phyloP scores from a whole-genome alignment of 92 coral and sea anemone species.

The Paragorgia papillata region DNA sequence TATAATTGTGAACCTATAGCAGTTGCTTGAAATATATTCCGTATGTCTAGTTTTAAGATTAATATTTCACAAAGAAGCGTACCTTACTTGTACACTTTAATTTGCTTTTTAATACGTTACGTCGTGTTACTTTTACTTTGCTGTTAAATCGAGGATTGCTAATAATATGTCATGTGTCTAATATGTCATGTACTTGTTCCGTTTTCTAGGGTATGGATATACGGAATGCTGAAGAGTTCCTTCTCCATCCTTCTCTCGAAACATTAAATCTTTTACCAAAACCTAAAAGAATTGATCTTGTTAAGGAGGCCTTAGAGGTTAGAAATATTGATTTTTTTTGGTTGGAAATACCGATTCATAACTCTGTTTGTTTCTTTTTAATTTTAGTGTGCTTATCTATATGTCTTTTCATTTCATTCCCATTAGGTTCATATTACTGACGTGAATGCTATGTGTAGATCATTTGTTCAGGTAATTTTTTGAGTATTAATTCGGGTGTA shows the following conservation, averaged over 20 bases:
- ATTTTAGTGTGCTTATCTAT: too few relatives aligned
- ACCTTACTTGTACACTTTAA: too few relatives aligned
- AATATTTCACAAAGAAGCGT: too few relatives aligned
- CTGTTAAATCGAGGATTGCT: too few relatives aligned
- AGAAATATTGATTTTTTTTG: neutral
- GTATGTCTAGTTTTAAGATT: too few relatives aligned
- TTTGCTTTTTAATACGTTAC: too few relatives aligned
- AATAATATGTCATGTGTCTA: too few relatives aligned
- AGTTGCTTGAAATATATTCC: too few relatives aligned
- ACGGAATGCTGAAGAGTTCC: slow-evolving; percentile 73
- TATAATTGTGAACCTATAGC: too few relatives aligned
- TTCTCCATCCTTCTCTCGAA: slow-evolving; percentile 69
- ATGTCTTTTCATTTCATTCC: too few relatives aligned
- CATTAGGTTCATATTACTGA: slow-evolving; percentile 34
- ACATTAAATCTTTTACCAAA: slow-evolving; percentile 68
- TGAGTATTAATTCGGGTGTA: neutral
- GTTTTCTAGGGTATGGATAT: slow-evolving; percentile 54
- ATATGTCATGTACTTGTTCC: neutral
- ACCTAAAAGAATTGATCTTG: slow-evolving; percentile 55
- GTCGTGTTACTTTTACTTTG: too few relatives aligned
- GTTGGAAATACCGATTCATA: neutral
- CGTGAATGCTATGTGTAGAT: slow-evolving; percentile 25
- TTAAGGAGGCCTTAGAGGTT: slow-evolving; percentile 82
- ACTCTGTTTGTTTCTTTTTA: neutral
- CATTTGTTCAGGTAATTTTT: slow-evolving; percentile 30